Percentiles rank a stretch among this genome's conserved stretches.
These are phyloP conservation scores for Ormyrus thymus DNA, from an alignment of 2,888 invertebrate genomes.

Conservation along the genomic window DNA sequence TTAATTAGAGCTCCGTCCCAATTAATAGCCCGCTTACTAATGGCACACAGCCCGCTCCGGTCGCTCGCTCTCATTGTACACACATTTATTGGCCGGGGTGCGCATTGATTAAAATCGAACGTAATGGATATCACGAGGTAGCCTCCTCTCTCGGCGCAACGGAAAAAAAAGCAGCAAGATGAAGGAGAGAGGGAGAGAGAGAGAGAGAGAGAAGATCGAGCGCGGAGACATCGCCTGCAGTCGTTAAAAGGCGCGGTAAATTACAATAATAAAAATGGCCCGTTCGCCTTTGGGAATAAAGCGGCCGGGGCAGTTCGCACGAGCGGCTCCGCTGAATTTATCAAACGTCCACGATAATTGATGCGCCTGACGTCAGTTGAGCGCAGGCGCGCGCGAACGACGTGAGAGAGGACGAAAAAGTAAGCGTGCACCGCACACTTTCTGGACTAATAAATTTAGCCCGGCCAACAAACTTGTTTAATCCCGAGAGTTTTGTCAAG, in stretches of 20 bases:
- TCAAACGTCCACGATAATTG: slow-evolving; percentile 26
- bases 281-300: background rate
- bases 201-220: too few species aligned
- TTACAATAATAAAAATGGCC: slow-evolving; percentile 28
- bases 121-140: slow-evolving; percentile 10
- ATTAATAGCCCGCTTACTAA: too few species aligned
- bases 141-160: background rate
- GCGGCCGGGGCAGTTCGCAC: background rate
- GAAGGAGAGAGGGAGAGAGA: too few species aligned
- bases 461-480: too few species aligned
- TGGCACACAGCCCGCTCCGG: background rate
- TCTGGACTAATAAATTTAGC: too few species aligned
- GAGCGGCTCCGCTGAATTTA: slow-evolving; percentile 7
- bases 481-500: too few species aligned
- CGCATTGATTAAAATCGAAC: slow-evolving; percentile 3
- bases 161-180: background rate
- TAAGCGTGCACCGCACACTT: background rate
- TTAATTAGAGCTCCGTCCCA: too few species aligned
- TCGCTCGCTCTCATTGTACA: background rate
- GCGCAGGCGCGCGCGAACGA: too few species aligned
- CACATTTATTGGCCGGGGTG: background rate
- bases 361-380: too few species aligned
- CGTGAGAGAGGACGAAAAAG: too few species aligned
- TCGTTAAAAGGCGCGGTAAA: background rate
- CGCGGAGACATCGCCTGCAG: too few species aligned